phyloP scores from a whole-genome alignment of 1,140 invertebrate species.

The Papilio aristodemus region DNA sequence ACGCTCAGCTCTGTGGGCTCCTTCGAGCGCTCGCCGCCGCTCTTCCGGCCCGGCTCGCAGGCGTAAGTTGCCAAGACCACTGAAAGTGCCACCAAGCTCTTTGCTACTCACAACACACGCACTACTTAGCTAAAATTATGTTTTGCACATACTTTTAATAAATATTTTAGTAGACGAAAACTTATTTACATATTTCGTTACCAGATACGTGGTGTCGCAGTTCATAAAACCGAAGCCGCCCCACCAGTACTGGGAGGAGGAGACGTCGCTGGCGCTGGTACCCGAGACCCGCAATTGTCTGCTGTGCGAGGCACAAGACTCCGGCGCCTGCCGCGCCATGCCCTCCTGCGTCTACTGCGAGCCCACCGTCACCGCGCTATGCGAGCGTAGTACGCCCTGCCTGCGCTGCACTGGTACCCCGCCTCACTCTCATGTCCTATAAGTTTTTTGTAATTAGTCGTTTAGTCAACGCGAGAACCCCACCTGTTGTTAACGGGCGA shows the following conservation, averaged over 20 bases:
- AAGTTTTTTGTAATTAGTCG: too few species aligned
- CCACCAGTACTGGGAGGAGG: constrained; percentile 74
- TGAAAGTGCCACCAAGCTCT: too few species aligned
- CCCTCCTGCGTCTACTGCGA: constrained; percentile 74
- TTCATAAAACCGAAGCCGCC: constrained; percentile 70
- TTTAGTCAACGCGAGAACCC: too few species aligned
- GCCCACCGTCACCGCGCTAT: constrained; percentile 69
- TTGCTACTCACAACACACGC: too few species aligned
- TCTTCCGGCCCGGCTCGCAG: constrained; percentile 66
- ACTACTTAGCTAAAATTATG: too few species aligned
- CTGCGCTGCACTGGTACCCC: constrained; percentile 61
- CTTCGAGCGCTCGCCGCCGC: constrained; percentile 55
- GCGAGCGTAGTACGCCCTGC: constrained; percentile 67
- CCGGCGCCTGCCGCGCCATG: constrained; percentile 69
- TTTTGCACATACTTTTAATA: too few species aligned
- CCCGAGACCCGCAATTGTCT: constrained; percentile 73
- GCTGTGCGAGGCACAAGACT: constrained; percentile 68
- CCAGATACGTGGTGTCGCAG: constrained; percentile 69
- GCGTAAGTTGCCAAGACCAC: constrained; percentile 47
- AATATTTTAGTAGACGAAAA: too few species aligned
- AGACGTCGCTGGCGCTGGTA: constrained; percentile 62
- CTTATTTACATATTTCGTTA: too few species aligned
- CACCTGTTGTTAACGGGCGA: too few species aligned
- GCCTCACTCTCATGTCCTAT: too few species aligned
- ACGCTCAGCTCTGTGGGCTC: constrained; percentile 63